Evolutionary conservation across 1,140 invertebrate genomes (phyloP).

Genomic region (Pentalonia nigronervosa): DNA sequence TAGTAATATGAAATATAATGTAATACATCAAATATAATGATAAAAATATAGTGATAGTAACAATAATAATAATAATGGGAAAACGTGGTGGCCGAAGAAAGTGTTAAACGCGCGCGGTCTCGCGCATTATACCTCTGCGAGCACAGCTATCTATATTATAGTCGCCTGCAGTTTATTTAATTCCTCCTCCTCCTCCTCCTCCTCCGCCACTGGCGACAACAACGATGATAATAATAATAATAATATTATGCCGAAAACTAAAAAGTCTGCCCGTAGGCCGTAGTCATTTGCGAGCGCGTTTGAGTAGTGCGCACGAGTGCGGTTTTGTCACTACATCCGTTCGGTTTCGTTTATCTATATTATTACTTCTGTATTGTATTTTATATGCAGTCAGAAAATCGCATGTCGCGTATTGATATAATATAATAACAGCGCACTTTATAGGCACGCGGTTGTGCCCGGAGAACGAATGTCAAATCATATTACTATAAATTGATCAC

Average conservation of each 20-base stretch:
- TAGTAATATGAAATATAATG: background rate
- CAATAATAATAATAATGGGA: background rate
- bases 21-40: background rate
- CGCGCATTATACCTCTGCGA: background rate
- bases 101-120: constrained; percentile 13
- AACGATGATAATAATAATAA: background rate
- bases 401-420: background rate
- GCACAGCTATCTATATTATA: constrained; percentile 7
- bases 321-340: background rate
- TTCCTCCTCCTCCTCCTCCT: background rate
- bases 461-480: background rate
- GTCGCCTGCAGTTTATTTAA: background rate
- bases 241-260: constrained; percentile 6
- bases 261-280: background rate
- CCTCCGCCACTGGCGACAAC: background rate
- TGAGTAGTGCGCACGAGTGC: background rate
- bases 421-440: background rate
- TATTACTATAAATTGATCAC: background rate
- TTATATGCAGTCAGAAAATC: background rate
- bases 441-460: background rate
- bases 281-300: background rate
- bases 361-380: background rate
- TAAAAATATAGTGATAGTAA: background rate
- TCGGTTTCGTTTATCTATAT: background rate
- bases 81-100: constrained; percentile 8